Conservation (phyloP, 2,888 invertebrate genomes). For the Tenthredo notha region DNA sequence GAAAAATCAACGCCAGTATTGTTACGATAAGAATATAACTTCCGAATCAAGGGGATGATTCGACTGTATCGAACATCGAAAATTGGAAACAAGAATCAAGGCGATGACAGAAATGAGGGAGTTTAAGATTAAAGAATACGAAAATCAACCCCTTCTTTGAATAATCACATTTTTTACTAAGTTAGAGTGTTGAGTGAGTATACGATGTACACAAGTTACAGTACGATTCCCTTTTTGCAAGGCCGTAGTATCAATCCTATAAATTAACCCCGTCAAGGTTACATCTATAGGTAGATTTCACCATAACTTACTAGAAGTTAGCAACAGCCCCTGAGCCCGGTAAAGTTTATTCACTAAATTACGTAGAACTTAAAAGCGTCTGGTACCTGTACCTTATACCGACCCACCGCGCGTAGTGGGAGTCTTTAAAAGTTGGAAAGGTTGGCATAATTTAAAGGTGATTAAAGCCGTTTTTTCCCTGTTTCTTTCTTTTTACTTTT, state of each 20-base stretch:
- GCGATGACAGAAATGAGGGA: background rate
- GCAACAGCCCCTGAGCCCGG: conserved; percentile 59
- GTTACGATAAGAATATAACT: background rate
- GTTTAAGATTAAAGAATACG: background rate
- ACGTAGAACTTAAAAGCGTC: conserved; percentile 69
- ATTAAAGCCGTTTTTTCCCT: conserved; percentile 50
- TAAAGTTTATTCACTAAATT: conserved; percentile 72
- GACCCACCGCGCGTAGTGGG: conserved; percentile 24
- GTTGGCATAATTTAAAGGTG: conserved; percentile 56
- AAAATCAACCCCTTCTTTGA: background rate
- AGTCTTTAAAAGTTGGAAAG: conserved; percentile 54
- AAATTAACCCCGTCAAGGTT: conserved; percentile 8
- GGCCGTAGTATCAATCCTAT: background rate
- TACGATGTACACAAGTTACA: background rate
- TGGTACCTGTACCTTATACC: conserved; percentile 61
- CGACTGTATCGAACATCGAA: background rate
- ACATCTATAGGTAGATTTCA: conserved; percentile 56
- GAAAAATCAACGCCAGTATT: background rate
- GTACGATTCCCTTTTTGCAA: background rate
- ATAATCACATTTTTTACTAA: background rate
- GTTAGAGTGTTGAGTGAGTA: background rate
- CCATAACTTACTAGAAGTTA: conserved; percentile 65
- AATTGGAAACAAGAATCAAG: background rate
- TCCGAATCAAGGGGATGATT: background rate
- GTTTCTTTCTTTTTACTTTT: conserved; percentile 1